phyloP scores from a whole-genome alignment of 2,888 invertebrate species.

The Drosophila mimetica region DNA sequence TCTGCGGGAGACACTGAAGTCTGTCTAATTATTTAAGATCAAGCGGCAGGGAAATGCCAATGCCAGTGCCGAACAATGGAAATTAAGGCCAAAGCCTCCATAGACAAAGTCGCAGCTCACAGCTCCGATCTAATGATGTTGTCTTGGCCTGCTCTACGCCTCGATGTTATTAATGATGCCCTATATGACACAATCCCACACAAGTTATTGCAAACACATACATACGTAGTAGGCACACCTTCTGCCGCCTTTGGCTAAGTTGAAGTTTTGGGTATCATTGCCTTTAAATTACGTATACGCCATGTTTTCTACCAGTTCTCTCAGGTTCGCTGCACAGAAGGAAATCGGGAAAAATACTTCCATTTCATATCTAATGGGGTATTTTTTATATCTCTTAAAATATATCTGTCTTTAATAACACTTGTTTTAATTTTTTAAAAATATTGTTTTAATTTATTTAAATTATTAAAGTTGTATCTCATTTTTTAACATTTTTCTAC shows the following conservation, averaged over 20 bases:
- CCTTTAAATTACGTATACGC: constrained; percentile 77
- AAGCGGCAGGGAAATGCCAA: constrained; percentile 50
- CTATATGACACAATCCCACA: constrained; percentile 52
- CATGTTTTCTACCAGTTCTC: constrained; percentile 64
- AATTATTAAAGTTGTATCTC: too few relatives aligned
- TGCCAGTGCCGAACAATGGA: constrained; percentile 74
- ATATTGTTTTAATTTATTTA: too few relatives aligned
- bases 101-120: constrained; percentile 37
- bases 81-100: constrained; percentile 57
- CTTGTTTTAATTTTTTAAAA: background rate
- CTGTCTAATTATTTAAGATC: constrained; percentile 80
- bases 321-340: constrained; percentile 16
- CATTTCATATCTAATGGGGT: too few relatives aligned
- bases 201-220: constrained; percentile 17
- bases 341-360: too few relatives aligned
- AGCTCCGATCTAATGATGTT: constrained; percentile 60
- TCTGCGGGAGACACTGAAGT: constrained; percentile 65
- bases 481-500: too few relatives aligned
- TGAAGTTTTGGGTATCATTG: constrained; percentile 55
- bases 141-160: constrained; percentile 51
- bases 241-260: constrained; percentile 3
- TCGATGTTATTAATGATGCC: constrained; percentile 78
- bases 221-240: constrained; percentile 13
- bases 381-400: too few relatives aligned
- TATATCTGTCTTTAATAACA: too few relatives aligned